Conservation (phyloP, 2,888 invertebrate species). For the Acleris holmiana region DNA sequence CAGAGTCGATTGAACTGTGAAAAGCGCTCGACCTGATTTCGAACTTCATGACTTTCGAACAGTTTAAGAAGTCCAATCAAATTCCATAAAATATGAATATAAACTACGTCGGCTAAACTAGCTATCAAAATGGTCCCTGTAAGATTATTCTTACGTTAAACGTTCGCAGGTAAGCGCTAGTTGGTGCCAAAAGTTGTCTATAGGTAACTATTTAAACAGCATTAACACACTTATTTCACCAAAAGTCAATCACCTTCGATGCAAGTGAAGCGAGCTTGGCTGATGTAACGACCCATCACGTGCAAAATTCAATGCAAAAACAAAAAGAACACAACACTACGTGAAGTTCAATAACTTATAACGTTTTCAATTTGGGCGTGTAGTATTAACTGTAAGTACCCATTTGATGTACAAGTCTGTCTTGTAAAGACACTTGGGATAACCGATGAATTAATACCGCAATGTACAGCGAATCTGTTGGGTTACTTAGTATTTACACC, state of each 20-base stretch:
- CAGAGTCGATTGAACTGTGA: no score
- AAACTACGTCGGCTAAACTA: no score
- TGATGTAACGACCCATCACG: conserved; percentile 1
- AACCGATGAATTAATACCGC: background rate
- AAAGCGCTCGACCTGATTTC: no score
- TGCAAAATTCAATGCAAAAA: background rate
- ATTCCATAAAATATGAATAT: no score
- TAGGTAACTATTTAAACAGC: background rate
- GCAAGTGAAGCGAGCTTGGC: background rate
- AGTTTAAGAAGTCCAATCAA: no score
- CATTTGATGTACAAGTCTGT: background rate
- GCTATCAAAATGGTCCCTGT: no score
- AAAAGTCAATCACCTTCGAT: conserved; percentile 14
- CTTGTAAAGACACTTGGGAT: background rate
- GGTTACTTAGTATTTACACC: conserved; percentile 2
- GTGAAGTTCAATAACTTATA: background rate
- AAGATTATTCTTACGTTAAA: no score
- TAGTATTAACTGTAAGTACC: conserved; percentile 5
- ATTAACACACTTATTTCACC: conserved; percentile 1
- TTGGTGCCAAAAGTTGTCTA: no score
- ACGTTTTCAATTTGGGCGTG: background rate
- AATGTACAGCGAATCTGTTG: background rate
- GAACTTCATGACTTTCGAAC: no score
- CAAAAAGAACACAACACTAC: background rate
- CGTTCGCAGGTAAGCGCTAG: no score